phyloP scores from a whole-genome alignment of 2,797 vertebrate genomes.

The Pantherophis vulpinus region DNA sequence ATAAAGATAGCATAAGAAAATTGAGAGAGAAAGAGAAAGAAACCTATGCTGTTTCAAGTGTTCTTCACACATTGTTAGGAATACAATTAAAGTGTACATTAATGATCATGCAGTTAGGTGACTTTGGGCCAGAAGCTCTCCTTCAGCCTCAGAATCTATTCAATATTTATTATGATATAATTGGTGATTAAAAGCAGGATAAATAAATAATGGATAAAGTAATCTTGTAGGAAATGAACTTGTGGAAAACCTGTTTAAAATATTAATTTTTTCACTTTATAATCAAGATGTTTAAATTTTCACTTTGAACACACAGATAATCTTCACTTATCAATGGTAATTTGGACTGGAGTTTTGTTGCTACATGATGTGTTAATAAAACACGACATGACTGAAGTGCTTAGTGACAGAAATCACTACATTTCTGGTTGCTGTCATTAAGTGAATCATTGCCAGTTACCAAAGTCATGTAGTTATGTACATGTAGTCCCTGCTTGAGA shows the following conservation, averaged over 20 bases:
- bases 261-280: not conserved
- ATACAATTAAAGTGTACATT: not conserved
- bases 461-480: not conserved
- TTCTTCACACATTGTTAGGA: not conserved
- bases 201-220: not conserved
- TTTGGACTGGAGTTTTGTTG: not conserved
- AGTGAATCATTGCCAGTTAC: not conserved
- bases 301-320: not conserved
- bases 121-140: not conserved
- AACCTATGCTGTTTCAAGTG: constrained; percentile 44
- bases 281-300: not conserved
- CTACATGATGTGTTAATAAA: not conserved
- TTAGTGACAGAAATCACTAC: not conserved
- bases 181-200: not conserved
- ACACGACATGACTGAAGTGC: not conserved
- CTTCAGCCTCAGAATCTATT: not conserved
- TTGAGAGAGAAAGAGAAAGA: not conserved
- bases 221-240: not conserved
- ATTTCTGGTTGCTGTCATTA: not conserved
- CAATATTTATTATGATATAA: not conserved
- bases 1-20: not conserved
- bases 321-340: not conserved
- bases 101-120: not conserved
- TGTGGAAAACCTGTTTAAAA: not conserved
- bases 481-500: not conserved